These are phyloP conservation scores for pig (Sus scrofa) DNA, from an alignment of 2,113 vertebrate genomes.

Conservation along the genomic window DNA sequence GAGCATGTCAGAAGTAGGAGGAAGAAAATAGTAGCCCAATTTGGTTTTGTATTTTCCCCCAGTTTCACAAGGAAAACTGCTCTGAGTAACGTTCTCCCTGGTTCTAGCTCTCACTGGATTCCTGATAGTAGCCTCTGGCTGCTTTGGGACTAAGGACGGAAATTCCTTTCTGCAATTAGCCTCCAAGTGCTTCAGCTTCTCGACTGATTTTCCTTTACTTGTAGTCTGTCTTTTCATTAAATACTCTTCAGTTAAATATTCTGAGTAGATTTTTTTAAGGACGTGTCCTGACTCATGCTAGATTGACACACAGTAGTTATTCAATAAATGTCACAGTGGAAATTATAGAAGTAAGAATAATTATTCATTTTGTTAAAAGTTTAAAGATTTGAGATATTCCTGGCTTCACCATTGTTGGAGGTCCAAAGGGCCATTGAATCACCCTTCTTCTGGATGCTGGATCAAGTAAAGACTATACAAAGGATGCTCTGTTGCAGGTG, in stretches of 20 bases:
- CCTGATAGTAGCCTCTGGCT: too few relatives aligned
- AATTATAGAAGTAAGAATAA: background rate
- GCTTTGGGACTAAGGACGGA: accelerated
- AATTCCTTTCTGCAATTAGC: background rate
- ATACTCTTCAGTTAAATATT: background rate
- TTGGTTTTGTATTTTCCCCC: background rate
- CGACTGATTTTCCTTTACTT: background rate
- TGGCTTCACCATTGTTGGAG: background rate
- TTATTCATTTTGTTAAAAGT: background rate
- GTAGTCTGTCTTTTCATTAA: background rate
- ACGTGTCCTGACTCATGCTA: background rate
- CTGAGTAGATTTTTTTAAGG: background rate
- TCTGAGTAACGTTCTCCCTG: background rate
- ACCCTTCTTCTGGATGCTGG: background rate
- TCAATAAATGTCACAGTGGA: background rate
- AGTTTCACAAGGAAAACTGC: background rate
- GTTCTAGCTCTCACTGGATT: background rate
- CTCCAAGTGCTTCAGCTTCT: background rate
- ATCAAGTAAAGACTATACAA: background rate
- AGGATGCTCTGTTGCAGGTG: background rate
- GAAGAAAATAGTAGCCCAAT: background rate
- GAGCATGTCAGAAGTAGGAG: background rate
- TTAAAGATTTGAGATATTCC: background rate
- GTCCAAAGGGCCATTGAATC: background rate
- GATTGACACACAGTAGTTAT: background rate